Base-by-base conservation (phyloP, 92 coral and sea anemone species). In the Paragorgia papillata region DNA sequence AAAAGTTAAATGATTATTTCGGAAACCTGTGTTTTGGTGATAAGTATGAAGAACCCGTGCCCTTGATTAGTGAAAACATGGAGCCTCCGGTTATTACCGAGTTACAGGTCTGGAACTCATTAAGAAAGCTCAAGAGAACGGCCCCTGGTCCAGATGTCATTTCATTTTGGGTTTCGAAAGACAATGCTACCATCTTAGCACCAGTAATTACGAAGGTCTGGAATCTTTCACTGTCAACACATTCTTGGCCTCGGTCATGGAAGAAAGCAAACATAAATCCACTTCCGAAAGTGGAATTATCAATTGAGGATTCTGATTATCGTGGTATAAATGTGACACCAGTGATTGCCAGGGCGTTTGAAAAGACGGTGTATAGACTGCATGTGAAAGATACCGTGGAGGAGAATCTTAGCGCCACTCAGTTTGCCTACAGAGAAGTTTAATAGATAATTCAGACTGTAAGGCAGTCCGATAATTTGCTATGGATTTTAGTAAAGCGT, bases 401-500 rank as follows among this genome's bases (percentile, higher is more conserved):
- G 80, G 81, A 37, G 4, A 37, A 37, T 37, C 43, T 37, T 17
- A 75, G 84, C 55, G 32, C 76, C 57, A 76, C 76, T 62, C 89
- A 85, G 82, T 81, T 85, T 75, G 86, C 83, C 10, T 77, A 76
- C 43, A 57, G 86, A 66, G 54, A 75, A 44, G 56, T 17, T 67
- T 81, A 31, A 74, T 81, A 27, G 89, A 81, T 51, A 56, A 81
- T 44, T 79, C 83, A 28, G 61, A 85, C 59, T 85, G 89, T 55
- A 85, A 65, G 74, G 86, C 89, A 24, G 80, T 82, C 25, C 62
- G 90, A 18, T 53, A 76, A 19, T 86, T 86, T 63, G 64, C 84
- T 17, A 86, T 86, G 90, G 90, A 86, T 57, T 82, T 82, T 50
- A 82, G 86, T 57, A 82, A 86, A 76, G 90, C 86, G 28, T 86